A percentile compares a stretch with the other conserved stretches of the same genome.
phyloP scores from a whole-genome alignment of 2,888 invertebrate species.

The Gryllus longicercus region DNA sequence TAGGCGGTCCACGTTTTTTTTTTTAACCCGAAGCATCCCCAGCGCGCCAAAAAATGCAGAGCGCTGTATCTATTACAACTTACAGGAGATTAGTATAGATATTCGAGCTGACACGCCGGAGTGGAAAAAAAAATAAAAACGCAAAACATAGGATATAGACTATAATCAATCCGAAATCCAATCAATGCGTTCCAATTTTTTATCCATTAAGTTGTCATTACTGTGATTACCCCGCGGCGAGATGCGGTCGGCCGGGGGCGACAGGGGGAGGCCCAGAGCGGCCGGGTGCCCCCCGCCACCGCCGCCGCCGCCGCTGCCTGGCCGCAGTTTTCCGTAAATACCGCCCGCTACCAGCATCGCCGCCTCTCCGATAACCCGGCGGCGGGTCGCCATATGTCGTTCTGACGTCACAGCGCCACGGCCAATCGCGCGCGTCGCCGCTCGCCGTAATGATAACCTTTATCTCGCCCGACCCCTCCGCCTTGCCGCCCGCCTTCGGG shows the following conservation, averaged over 20 bases:
- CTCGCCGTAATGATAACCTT: not conserved
- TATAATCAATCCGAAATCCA: conserved; percentile 21
- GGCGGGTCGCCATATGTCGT: conserved; percentile 1
- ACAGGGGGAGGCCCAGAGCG: conserved; percentile 44
- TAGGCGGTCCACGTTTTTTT: conserved; percentile 5
- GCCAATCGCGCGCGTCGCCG: not conserved
- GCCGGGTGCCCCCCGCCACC: conserved; percentile 34
- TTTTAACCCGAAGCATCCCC: conserved; percentile 3
- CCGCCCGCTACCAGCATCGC: not conserved
- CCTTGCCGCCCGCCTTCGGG: not conserved
- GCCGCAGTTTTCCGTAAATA: not conserved
- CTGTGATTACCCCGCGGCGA: conserved; percentile 17
- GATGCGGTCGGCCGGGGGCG: not conserved
- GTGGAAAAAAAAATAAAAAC: conserved; percentile 6
- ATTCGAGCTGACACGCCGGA: conserved; percentile 7
- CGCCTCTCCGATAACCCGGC: not conserved
- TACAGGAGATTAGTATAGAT: conserved; percentile 17
- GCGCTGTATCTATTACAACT: conserved; percentile 17
- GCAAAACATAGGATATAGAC: conserved; percentile 19
- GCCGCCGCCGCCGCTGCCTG: conserved; percentile 4
- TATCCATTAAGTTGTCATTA: conserved; percentile 8
- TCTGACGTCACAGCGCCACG: not conserved
- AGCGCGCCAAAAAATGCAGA: not conserved
- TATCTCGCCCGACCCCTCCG: conserved; percentile 6
- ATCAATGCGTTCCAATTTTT: conserved; percentile 22